A percentile compares a stretch with the other conserved stretches of the same genome.
Conservation (phyloP, 2,797 vertebrate species). For the Pseudopleuronectes americanus region DNA sequence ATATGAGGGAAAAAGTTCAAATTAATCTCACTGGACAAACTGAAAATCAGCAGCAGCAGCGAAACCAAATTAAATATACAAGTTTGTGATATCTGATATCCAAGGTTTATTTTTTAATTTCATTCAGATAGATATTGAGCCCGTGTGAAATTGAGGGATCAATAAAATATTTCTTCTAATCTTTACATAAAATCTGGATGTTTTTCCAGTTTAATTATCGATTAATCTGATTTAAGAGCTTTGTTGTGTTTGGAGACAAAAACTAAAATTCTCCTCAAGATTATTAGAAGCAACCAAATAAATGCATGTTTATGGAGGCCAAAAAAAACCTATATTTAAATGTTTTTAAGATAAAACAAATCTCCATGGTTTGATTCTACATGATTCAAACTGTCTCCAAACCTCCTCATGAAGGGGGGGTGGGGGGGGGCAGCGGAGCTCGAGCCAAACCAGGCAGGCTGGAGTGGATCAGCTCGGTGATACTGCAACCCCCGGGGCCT, state of each 20-base stretch:
- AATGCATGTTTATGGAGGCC: too few relatives aligned
- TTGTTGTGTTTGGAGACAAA: too few relatives aligned
- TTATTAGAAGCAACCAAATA: neutral
- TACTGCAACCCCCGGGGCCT: constrained; percentile 76
- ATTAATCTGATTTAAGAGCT: too few relatives aligned
- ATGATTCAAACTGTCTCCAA: too few relatives aligned
- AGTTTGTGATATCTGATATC: neutral
- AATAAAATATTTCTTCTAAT: too few relatives aligned
- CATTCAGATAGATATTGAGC: too few relatives aligned
- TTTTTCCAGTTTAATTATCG: too few relatives aligned
- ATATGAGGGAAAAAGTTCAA: neutral
- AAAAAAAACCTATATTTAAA: neutral
- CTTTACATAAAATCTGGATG: too few relatives aligned
- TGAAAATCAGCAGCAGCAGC: constrained; percentile 22
- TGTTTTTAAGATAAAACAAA: neutral
- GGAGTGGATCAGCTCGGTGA: constrained; percentile 82
- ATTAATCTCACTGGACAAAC: constrained; percentile 8
- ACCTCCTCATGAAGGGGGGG: constrained; percentile 2
- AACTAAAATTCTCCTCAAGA: neutral
- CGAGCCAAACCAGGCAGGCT: constrained; percentile 68
- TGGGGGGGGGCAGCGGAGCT: constrained; percentile 63
- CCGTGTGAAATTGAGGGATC: too few relatives aligned
- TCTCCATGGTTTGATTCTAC: too few relatives aligned
- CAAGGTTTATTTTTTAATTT: neutral
- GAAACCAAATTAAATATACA: neutral